Conservation (phyloP, 1,140 invertebrate species). For the Myzus persicae region DNA sequence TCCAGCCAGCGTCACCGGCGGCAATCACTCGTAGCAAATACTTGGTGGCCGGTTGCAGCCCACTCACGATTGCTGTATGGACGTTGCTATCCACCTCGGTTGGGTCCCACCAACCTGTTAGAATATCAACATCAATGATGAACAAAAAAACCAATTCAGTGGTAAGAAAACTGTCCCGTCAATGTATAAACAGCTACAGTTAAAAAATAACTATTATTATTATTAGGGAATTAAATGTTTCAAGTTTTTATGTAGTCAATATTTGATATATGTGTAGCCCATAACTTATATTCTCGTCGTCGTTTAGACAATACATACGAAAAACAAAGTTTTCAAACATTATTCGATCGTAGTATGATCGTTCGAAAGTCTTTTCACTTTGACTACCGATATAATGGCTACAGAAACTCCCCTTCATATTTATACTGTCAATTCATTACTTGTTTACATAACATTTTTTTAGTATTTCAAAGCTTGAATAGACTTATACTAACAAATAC, state of each 20-base stretch:
- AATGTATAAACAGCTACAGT: neutral
- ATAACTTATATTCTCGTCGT: neutral
- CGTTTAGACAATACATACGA: neutral
- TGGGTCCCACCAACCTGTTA: slow-evolving; percentile 71
- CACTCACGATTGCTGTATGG: slow-evolving; percentile 71
- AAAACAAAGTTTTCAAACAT: too few relatives aligned
- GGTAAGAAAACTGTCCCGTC: neutral
- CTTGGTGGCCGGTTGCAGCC: slow-evolving; percentile 78
- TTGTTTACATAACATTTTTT: neutral
- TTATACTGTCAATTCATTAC: neutral
- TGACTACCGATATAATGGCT: too few relatives aligned
- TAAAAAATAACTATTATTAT: neutral
- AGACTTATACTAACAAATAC: neutral
- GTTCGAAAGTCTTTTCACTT: too few relatives aligned
- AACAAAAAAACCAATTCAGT: neutral
- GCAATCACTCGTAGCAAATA: slow-evolving; percentile 80
- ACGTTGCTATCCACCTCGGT: slow-evolving; percentile 73
- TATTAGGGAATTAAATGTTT: neutral
- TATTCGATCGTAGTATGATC: too few relatives aligned
- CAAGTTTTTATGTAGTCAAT: neutral
- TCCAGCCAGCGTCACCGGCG: slow-evolving; percentile 78
- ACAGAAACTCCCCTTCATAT: too few relatives aligned
- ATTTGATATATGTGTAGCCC: neutral
- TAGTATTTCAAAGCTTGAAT: neutral
- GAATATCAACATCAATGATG: neutral